phyloP scores from a whole-genome alignment of 2,797 vertebrate species.

The Tapera naevia region DNA sequence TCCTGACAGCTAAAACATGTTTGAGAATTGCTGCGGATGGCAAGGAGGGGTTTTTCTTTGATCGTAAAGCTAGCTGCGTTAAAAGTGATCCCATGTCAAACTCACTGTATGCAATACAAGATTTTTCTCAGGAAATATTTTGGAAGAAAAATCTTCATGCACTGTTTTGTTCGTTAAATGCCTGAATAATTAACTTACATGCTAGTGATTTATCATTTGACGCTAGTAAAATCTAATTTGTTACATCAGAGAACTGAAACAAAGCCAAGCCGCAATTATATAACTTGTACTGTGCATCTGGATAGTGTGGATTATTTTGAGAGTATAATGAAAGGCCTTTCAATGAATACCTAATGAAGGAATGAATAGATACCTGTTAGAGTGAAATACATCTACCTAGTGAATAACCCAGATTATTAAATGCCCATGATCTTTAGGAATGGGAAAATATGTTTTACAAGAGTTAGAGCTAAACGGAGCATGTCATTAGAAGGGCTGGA shows the following conservation, averaged over 20 bases:
- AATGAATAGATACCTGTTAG: background rate
- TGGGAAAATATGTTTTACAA: background rate
- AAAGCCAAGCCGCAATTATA: background rate
- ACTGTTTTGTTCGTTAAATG: background rate
- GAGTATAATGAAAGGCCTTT: background rate
- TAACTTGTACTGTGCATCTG: background rate
- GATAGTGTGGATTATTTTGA: background rate
- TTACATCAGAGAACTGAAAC: background rate
- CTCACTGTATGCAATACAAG: background rate
- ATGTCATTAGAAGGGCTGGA: background rate
- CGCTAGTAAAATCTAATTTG: background rate
- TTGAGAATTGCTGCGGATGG: background rate
- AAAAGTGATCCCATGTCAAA: background rate
- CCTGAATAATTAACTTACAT: background rate
- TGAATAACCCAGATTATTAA: background rate
- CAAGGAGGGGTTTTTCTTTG: background rate
- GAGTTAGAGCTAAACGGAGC: background rate
- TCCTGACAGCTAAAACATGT: background rate
- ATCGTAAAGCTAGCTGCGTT: background rate
- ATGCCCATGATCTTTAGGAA: background rate
- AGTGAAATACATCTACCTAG: background rate
- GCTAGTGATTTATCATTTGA: background rate
- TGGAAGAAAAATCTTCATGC: background rate
- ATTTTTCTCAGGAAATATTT: background rate
- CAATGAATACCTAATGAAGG: background rate